Base-by-base conservation (phyloP, 2,888 invertebrate species). In the Heliconius erato region DNA sequence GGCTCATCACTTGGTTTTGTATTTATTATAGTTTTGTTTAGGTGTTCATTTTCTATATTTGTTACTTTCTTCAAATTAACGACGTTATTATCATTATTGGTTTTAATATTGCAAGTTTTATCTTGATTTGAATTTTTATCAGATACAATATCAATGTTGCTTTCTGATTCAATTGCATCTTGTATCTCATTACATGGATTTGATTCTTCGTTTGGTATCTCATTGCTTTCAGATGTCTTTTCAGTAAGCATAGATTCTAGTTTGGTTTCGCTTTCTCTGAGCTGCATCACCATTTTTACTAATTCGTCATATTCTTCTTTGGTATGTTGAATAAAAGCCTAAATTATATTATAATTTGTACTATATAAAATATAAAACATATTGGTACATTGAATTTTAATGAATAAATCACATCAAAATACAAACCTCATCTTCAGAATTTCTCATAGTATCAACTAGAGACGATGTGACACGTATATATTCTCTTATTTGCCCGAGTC, bases 381-480 rank as follows among this genome's bases (percentile, higher is more conserved):
- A 78, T 23, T 26, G 6, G 71, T 59, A 79, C n/a, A 79, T 14
- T 32, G 12, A 54, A 71, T 71, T 6, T 35, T 44, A n/a, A n/a
- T 44, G 11, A 71, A n/a, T 40, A n/a, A 44, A 44, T 12, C 2
- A 71, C 23, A 71, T 23, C n/a, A 14, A 69, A 79, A 12, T 76
- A 86, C 89, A 83, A 93, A 97, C 97, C 95, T 97, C 97, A 92
- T 97, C 97, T 88, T 97, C 97, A 19, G 97, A 97, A 87, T 97
- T 97, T 87, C 97, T 96, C 94, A 97, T 96, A 67, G 97, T 97
- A 81, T 97, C 97, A 91, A 98, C 97, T 85, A 98, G 96, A 2
- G 97, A 97, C 44, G 97, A 97, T 9, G 97, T 98, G 65, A 97
- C 97, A 88, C 97, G 96, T 84, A 98, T 97, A 89, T 97, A 98